Evolutionary conservation across 2,888 invertebrate species (phyloP).

Genomic region (Mystacides longicornis): DNA sequence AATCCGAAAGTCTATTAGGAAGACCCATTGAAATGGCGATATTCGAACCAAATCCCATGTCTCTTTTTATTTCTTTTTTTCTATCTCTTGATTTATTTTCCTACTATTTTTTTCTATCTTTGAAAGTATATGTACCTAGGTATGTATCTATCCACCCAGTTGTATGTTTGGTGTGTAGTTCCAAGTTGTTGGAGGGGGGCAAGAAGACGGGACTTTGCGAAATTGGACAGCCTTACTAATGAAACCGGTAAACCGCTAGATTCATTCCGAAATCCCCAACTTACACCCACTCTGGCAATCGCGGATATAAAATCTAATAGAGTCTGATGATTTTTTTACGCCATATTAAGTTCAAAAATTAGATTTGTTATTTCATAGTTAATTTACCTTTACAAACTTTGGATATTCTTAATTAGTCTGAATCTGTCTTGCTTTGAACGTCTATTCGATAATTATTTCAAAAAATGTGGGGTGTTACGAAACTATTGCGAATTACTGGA

Average conservation of each 20-base stretch:
- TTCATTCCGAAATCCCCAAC: conserved; percentile 24
- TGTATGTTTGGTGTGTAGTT: neutral
- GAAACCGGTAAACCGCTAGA: conserved; percentile 27
- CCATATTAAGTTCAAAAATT: too few relatives aligned
- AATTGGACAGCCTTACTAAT: conserved; percentile 27
- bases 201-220: conserved; percentile 17
- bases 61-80: conserved; percentile 21
- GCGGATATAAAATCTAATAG: too few relatives aligned
- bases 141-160: conserved; percentile 8
- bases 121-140: too few relatives aligned
- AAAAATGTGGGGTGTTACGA: too few relatives aligned
- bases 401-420: too few relatives aligned
- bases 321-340: too few relatives aligned
- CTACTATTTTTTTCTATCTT: neutral
- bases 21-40: conserved; percentile 22
- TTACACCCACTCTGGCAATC: neutral
- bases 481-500: too few relatives aligned
- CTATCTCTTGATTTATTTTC: conserved; percentile 1
- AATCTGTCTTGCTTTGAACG: too few relatives aligned
- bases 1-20: conserved; percentile 26
- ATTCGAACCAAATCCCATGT: conserved; percentile 23
- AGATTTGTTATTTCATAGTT: too few relatives aligned
- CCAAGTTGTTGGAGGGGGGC: conserved; percentile 7
- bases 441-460: too few relatives aligned
- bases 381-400: too few relatives aligned